phyloP scores from a whole-genome alignment of 2,888 invertebrate species.

The Drosophila anceps region DNA sequence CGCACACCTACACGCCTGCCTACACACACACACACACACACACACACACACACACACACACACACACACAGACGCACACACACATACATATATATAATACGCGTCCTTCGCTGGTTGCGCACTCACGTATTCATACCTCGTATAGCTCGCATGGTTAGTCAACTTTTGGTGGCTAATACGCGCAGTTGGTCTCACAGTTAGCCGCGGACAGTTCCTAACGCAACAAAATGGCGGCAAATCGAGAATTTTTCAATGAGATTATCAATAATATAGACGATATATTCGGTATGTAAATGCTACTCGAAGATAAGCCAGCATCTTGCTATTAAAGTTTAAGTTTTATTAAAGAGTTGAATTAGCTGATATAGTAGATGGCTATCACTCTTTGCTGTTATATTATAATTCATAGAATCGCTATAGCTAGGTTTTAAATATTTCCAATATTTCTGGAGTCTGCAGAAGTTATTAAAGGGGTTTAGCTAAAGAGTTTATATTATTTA shows the following conservation, averaged over 20 bases:
- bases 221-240: slow-evolving; percentile 73
- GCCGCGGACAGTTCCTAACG: slow-evolving; percentile 28
- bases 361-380: neutral
- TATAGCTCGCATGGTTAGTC: slow-evolving; percentile 41
- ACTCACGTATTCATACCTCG: slow-evolving; percentile 29
- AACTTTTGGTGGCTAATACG: slow-evolving; percentile 51
- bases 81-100: neutral
- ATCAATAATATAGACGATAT: slow-evolving; percentile 83
- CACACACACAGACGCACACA: slow-evolving; percentile 24
- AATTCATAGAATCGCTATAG: neutral
- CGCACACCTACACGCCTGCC: slow-evolving; percentile 14
- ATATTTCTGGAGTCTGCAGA: neutral
- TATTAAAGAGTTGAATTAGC: neutral
- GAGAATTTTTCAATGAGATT: slow-evolving; percentile 82
- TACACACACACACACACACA: slow-evolving; percentile 23
- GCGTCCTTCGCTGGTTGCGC: slow-evolving; percentile 41
- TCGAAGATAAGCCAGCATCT: neutral
- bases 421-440: neutral
- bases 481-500: too few species aligned
- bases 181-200: slow-evolving; percentile 40
- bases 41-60: neutral
- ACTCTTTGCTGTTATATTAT: neutral
- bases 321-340: neutral
- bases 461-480: neutral
- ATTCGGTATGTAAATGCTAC: slow-evolving; percentile 79